Conservation (phyloP, 2,797 vertebrate genomes). For the Myotis daubentonii region DNA sequence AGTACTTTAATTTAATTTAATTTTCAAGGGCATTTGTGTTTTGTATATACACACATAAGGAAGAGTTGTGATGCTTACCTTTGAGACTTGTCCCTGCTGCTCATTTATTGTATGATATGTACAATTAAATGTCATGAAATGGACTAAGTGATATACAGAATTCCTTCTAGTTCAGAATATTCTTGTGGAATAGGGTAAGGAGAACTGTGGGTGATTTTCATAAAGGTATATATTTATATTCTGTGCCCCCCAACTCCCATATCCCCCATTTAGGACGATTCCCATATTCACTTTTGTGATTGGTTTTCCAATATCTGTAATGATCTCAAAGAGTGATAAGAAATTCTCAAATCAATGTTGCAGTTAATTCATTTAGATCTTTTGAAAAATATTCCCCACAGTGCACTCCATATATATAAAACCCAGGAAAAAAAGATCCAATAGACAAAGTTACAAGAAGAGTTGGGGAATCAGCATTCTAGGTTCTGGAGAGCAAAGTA, state of each 20-base stretch:
- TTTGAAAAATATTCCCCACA: background rate
- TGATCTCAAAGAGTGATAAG: background rate
- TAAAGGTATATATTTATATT: background rate
- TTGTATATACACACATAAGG: background rate
- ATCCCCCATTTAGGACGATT: background rate
- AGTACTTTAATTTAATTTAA: constrained; percentile 14
- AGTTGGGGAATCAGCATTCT: background rate
- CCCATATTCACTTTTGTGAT: background rate
- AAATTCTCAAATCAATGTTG: constrained; percentile 23
- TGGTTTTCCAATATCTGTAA: constrained; percentile 4
- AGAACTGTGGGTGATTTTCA: background rate
- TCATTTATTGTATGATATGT: background rate
- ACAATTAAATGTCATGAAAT: background rate
- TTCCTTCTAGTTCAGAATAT: background rate
- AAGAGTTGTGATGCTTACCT: background rate
- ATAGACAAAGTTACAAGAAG: background rate
- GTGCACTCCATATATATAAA: background rate
- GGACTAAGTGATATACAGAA: background rate
- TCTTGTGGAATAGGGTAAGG: background rate
- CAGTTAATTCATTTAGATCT: background rate
- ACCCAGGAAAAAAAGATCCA: background rate
- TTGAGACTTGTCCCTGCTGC: background rate
- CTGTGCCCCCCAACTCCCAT: background rate
- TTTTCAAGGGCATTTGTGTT: constrained; percentile 4
- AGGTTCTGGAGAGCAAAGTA: background rate